Conservation (phyloP, 2,113 vertebrate species). For the Monopterus albus region DNA sequence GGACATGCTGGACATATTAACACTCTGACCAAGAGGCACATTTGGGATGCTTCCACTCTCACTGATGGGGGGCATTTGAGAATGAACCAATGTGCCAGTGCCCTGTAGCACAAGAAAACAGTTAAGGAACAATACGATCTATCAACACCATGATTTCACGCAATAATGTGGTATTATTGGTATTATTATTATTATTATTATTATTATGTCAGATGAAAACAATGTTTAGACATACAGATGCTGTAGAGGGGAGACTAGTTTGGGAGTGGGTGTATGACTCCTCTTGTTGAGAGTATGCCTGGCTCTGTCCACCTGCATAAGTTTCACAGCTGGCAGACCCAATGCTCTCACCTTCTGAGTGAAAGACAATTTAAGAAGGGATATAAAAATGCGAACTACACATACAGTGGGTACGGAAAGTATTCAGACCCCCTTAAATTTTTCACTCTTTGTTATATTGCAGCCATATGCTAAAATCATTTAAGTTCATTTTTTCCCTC, state of each 20-base stretch:
- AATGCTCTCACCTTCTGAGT: slow-evolving; percentile 75
- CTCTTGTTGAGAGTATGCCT: slow-evolving; percentile 74
- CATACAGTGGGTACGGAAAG: no score
- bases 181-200: no score
- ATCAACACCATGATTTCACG: neutral
- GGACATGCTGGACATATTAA: slow-evolving; percentile 71
- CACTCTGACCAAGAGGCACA: slow-evolving; percentile 78
- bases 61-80: slow-evolving; percentile 75
- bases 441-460: no score
- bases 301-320: slow-evolving; percentile 77
- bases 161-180: neutral
- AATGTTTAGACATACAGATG: slow-evolving; percentile 77
- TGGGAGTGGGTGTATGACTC: slow-evolving; percentile 75
- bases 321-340: slow-evolving; percentile 81
- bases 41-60: slow-evolving; percentile 74
- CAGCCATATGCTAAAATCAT: no score
- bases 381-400: neutral
- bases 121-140: neutral
- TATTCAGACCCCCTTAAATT: no score
- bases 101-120: slow-evolving; percentile 61
- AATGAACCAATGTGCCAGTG: slow-evolving; percentile 61
- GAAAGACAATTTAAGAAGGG: slow-evolving; percentile 10
- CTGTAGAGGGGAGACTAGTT: slow-evolving; percentile 76
- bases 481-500: no score
- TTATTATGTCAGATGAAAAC: slow-evolving; percentile 25